Conservation (phyloP, 1,140 invertebrate genomes). For the Tenebrio molitor region DNA sequence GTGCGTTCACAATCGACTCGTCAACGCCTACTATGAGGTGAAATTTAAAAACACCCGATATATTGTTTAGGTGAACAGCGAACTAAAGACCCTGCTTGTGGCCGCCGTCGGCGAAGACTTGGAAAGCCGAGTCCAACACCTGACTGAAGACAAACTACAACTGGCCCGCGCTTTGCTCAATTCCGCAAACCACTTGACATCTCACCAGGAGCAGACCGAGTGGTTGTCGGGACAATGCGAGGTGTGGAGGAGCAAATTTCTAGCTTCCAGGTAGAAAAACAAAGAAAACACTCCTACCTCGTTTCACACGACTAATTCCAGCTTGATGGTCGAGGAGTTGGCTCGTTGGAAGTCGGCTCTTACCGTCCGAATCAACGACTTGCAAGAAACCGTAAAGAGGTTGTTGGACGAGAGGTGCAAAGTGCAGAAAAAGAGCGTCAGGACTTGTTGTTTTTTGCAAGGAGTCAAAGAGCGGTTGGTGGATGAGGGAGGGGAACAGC, state of each 20-base stretch:
- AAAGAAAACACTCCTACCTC: constrained; percentile 34
- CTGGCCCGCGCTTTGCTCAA: constrained; percentile 86
- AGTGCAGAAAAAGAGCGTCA: constrained; percentile 78
- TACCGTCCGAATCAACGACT: constrained; percentile 80
- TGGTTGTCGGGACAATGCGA: constrained; percentile 93
- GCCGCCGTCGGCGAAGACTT: constrained; percentile 95
- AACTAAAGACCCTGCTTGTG: constrained; percentile 92
- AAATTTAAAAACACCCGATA: no score
- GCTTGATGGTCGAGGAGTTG: constrained; percentile 91
- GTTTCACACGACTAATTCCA: no score
- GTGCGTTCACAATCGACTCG: no score
- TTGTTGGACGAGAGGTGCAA: constrained; percentile 81
- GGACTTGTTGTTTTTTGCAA: constrained; percentile 76
- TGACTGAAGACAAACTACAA: constrained; percentile 92
- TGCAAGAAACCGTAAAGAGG: constrained; percentile 81
- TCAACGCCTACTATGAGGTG: no score
- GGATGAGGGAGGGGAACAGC: constrained; percentile 49
- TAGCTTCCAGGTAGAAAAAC: constrained; percentile 90
- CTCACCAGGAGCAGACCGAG: constrained; percentile 93
- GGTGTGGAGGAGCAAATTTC: constrained; percentile 95
- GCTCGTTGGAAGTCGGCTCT: constrained; percentile 86
- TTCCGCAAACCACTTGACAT: constrained; percentile 85
- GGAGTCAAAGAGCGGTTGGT: neutral
- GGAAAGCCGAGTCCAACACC: constrained; percentile 86
- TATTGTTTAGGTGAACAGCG: constrained; percentile 83